These are phyloP conservation scores for Sapayoa aenigma DNA, from an alignment of 2,113 vertebrate genomes.

Conservation along the genomic window DNA sequence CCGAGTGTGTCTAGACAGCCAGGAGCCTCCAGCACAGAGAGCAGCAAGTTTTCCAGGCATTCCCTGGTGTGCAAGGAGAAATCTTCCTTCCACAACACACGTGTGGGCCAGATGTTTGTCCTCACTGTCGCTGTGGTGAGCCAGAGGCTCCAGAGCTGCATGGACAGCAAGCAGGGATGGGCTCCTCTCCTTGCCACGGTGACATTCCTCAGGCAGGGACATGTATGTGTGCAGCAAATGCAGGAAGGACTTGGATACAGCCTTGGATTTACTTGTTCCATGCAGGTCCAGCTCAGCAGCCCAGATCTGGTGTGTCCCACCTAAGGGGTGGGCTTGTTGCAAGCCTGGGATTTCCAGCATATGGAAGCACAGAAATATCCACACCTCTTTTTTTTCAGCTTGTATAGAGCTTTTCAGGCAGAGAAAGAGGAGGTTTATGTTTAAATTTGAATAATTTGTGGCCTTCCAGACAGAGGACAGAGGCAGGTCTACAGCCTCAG, in stretches of 20 bases:
- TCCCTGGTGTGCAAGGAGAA: not conserved
- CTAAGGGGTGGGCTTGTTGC: not conserved
- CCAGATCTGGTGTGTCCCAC: not conserved
- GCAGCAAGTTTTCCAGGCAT: not conserved
- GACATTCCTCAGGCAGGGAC: not conserved
- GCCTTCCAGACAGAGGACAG: not conserved
- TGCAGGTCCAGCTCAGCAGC: not conserved
- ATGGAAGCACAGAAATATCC: not conserved
- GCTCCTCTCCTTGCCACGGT: not conserved
- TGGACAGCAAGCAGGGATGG: not conserved
- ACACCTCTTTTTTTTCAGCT: not conserved
- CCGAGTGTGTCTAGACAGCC: not conserved
- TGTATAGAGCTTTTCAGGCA: not conserved
- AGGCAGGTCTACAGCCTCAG: not conserved
- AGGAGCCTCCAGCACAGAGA: not conserved
- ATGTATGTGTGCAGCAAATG: accelerated
- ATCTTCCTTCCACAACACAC: not conserved
- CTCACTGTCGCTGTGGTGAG: accelerated
- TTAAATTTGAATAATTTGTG: not conserved
- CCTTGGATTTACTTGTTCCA: not conserved
- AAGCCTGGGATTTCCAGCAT: not conserved
- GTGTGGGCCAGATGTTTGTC: not conserved
- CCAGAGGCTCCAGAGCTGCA: accelerated
- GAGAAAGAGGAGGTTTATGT: not conserved
- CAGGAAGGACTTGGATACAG: not conserved